Percentiles rank a stretch among this genome's conserved stretches.
Evolutionary conservation across 2,113 vertebrate species (phyloP).

Genomic region (Penelope pileata): DNA sequence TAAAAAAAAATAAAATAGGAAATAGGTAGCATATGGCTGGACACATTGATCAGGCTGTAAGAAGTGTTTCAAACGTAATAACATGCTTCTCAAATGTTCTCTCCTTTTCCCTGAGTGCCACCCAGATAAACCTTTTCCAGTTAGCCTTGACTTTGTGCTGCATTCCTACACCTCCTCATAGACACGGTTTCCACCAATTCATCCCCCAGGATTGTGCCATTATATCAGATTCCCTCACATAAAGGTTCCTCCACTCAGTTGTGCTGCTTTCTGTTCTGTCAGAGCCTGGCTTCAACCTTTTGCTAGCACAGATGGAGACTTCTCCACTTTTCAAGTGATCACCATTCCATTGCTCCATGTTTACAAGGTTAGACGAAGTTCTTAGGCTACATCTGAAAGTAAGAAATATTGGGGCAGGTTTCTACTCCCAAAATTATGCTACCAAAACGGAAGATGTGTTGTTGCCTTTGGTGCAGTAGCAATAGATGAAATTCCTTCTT

Average conservation of each 20-base stretch:
- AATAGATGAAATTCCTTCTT: not conserved
- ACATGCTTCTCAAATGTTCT: not conserved
- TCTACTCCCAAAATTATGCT: not conserved
- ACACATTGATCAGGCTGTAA: not conserved
- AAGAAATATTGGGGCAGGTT: not conserved
- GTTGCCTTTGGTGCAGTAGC: not conserved
- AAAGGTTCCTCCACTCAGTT: not conserved
- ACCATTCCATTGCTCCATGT: not conserved
- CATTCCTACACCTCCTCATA: not conserved
- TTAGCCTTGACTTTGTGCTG: not conserved
- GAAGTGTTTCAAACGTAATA: slow-evolving; percentile 10
- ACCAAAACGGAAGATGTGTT: not conserved
- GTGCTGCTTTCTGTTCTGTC: not conserved
- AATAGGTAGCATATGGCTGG: not conserved
- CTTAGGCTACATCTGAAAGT: not conserved
- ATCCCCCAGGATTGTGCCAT: not conserved
- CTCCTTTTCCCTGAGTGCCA: not conserved
- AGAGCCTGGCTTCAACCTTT: not conserved
- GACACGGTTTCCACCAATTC: not conserved
- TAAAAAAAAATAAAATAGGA: too few relatives aligned
- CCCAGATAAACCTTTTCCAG: not conserved
- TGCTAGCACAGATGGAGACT: not conserved
- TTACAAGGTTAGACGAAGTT: not conserved
- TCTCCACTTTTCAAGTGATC: not conserved
- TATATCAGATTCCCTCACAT: not conserved